Evolutionary conservation across 2,888 invertebrate species (phyloP).

Genomic region (Girardia tigrina): DNA sequence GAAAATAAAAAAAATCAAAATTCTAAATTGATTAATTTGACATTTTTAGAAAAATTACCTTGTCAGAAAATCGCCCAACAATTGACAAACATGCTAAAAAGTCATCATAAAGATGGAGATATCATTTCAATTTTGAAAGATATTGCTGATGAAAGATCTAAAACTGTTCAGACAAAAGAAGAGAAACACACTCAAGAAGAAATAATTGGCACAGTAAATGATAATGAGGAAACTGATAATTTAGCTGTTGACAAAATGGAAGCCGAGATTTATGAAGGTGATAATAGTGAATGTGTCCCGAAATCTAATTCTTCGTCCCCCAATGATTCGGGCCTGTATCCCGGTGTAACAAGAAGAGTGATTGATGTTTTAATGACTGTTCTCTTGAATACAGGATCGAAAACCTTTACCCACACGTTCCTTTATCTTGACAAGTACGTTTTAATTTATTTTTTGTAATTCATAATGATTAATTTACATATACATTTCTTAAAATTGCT

Average conservation of each 20-base stretch:
- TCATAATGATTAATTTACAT: no score
- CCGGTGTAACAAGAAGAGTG: slow-evolving; percentile 66
- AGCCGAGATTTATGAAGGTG: not conserved
- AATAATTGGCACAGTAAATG: not conserved
- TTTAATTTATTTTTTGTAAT: no score
- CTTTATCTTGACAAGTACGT: slow-evolving; percentile 91
- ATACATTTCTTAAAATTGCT: no score
- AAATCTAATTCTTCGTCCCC: not conserved
- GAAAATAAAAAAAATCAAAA: no score
- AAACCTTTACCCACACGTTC: slow-evolving; percentile 93
- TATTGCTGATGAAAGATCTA: not conserved
- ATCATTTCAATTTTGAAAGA: not conserved
- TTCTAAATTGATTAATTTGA: no score
- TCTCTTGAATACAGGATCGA: slow-evolving; percentile 75
- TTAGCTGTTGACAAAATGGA: not conserved
- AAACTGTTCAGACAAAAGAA: not conserved
- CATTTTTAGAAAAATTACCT: not conserved
- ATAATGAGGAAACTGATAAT: not conserved
- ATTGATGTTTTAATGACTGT: slow-evolving; percentile 95
- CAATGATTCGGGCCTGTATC: not conserved
- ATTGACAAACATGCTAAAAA: not conserved
- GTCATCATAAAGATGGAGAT: not conserved
- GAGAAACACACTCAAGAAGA: slow-evolving; percentile 26
- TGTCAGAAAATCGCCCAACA: not conserved
- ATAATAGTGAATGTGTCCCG: not conserved